Base-by-base conservation (phyloP, 2,113 vertebrate genomes). In the Erpornis zantholeuca region DNA sequence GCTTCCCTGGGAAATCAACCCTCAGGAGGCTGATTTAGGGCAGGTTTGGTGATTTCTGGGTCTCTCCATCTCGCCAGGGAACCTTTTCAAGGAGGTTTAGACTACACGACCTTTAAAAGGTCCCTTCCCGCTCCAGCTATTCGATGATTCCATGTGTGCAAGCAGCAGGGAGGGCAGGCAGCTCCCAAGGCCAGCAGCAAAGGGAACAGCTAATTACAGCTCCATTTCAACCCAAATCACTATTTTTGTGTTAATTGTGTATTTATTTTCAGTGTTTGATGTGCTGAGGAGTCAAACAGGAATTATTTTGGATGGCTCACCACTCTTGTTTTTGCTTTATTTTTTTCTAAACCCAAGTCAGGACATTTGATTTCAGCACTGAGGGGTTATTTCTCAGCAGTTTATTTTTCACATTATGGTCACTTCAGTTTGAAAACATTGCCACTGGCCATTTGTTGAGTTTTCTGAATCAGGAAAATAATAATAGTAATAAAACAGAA, bases 381-480 rank as follows among this genome's bases (percentile, higher is more conserved):
- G 35, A 75, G 65, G 18, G 50, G 36, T 94, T 83, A 38, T 90
- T 92, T 90, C 71, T 80, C 83, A 73, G 20, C 86, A 50, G 76
- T 95, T 96, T 90, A 57, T 95, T 94, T 94, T 90, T 76, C 82
- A 71, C 19, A 6, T 82, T 71, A 19, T 27, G 50, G 78, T 54
- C 42, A 5, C 61, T 92, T 94, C 3, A 0, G 57, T 95, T 86
- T 73, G 80, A 86, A 96, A 96, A 94, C 91, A 86, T 88, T 83
- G 93, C 91, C 83, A 69, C 31, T 61, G 83, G 94, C 76, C 63
- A 45, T 92, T 90, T 77, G 86, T 77, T 72, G 93, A n/a, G 28
- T 38, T 86, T 90, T 82, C 63, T 80, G 88, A 86, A 90, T 88
- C 64, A 44, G 66, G 45, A 54, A 77, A 63, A 83, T n/a, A 50